Conservation (phyloP, 2,797 vertebrate genomes). For the Eleutherodactylus coqui region DNA sequence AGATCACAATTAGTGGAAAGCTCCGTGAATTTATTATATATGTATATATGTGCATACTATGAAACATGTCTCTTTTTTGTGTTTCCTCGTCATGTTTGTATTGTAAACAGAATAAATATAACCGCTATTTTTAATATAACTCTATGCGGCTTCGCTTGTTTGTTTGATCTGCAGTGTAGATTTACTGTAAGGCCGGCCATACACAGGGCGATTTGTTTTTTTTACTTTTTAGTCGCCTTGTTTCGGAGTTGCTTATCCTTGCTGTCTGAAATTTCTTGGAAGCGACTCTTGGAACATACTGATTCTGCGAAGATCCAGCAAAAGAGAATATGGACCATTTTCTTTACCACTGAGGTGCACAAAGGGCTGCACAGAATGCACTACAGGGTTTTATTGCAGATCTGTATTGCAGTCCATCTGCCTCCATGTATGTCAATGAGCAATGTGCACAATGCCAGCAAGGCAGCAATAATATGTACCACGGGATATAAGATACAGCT, state of each 20-base stretch:
- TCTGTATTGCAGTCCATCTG: not conserved
- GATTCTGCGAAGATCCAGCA: not conserved
- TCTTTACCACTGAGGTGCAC: not conserved
- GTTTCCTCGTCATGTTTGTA: not conserved
- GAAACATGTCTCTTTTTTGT: not conserved
- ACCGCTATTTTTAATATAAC: not conserved
- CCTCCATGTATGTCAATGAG: not conserved
- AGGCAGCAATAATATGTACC: not conserved
- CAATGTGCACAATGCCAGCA: not conserved
- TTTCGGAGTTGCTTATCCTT: not conserved
- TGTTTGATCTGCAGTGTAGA: not conserved
- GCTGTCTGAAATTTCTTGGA: not conserved
- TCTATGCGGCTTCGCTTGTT: not conserved
- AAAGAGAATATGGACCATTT: not conserved
- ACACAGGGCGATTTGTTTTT: not conserved
- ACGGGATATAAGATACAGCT: not conserved
- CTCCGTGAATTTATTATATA: not conserved
- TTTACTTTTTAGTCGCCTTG: not conserved
- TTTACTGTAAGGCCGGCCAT: not conserved
- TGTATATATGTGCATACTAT: slow-evolving; percentile 51
- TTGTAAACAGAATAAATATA: not conserved
- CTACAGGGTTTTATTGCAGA: too few relatives aligned
- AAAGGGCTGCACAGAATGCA: not conserved
- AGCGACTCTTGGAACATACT: not conserved
- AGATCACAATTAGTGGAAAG: not conserved